Conservation (phyloP, 2,797 vertebrate species). For the Oophaga sylvatica region DNA sequence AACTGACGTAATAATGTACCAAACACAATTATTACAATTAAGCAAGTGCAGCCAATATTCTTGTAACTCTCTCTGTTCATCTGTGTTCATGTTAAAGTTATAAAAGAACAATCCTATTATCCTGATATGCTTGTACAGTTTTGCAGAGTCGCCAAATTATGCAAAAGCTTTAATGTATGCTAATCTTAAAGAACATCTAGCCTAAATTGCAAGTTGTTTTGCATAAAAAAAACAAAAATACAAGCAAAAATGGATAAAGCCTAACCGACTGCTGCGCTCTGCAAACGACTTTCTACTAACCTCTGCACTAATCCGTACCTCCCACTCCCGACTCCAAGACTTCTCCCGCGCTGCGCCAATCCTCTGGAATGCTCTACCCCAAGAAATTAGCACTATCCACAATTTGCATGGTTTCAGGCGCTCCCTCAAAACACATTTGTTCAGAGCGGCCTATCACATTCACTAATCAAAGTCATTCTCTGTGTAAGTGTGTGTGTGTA, state of each 20-base stretch:
- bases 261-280: too few relatives aligned
- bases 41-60: background rate
- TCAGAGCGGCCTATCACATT: too few relatives aligned
- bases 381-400: too few relatives aligned
- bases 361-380: too few relatives aligned
- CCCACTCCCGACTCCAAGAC: too few relatives aligned
- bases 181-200: slow-evolving; percentile 3
- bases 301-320: too few relatives aligned
- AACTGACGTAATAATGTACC: background rate
- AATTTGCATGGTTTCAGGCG: too few relatives aligned
- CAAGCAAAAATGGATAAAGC: background rate
- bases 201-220: slow-evolving; percentile 7
- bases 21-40: background rate
- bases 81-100: background rate
- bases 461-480: too few relatives aligned
- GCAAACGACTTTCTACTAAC: too few relatives aligned
- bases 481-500: too few relatives aligned
- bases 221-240: slow-evolving; percentile 9
- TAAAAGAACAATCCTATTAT: background rate
- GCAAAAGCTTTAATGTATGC: slow-evolving; percentile 7
- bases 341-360: too few relatives aligned
- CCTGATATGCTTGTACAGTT: background rate
- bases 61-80: background rate
- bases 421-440: too few relatives aligned
- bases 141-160: background rate